Evolutionary conservation across 2,797 vertebrate species (phyloP), one percentile per base, ranked within the genome.

Genomic region (Xenentodon cancila): DNA sequence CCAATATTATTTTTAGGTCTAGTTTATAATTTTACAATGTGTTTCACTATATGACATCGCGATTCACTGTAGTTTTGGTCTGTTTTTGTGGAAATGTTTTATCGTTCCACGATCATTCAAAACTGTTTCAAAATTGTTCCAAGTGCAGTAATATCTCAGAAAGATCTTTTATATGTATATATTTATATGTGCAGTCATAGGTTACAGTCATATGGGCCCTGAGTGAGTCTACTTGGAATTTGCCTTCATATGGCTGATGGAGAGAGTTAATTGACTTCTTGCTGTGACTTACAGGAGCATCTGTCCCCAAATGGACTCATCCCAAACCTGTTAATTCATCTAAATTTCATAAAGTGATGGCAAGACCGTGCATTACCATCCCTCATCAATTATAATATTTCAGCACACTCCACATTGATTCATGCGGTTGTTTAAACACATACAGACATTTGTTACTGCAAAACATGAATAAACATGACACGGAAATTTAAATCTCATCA

Each of bases 271-370:
- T 84, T 85, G 86, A 85, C 84, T 83, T 61, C 82, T 86, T 82
- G 84, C 84, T 86, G 84, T 66, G 78, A 87, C 86, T 85, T 87
- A 84, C 72, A 78, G 65, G 66, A 85, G 81, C 88, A 84, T 88
- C 84, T 88, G 84, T 87, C 82, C 79, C 73, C 76, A 87, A 89
- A 89, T 81, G 81, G 82, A 86, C 73, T 76, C 75, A 66, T 85
- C 81, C 75, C 84, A 87, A 82, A 89, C 79, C 80, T 85, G 81
- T 81, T 88, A 81, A 86, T 88, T 87, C 77, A 85, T 86, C 79
- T 87, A 84, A 78, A 90, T 89, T 87, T 89, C 80, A 87, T 84
- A 84, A 88, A 86, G 71, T 78, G 82, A 49, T 87, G 79, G 75
- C 69, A 81, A 78, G 54, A 84, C 64, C 61, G 70, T 75, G 66